Conservation (phyloP, 2,113 vertebrate species). For the Grallaria varia region DNA sequence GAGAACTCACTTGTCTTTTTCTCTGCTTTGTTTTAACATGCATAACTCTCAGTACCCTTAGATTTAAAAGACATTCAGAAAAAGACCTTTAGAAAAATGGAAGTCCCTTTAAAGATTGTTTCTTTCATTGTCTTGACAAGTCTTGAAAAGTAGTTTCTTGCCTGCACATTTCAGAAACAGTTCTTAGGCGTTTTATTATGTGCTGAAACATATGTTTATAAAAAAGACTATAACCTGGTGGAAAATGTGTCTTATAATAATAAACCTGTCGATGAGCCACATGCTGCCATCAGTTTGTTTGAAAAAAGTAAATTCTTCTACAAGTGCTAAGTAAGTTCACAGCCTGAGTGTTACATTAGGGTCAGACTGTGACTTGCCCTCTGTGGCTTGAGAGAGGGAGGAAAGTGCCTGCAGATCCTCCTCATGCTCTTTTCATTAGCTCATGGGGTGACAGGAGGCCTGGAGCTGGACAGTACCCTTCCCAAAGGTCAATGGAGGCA, state of each 20-base stretch:
- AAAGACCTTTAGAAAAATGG: slow-evolving; percentile 31
- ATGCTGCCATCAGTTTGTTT: slow-evolving; percentile 40
- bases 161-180: slow-evolving; percentile 40
- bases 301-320: slow-evolving; percentile 41
- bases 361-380: slow-evolving; percentile 26
- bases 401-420: neutral
- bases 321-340: slow-evolving; percentile 58
- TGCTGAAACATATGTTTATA: slow-evolving; percentile 56
- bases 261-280: slow-evolving; percentile 61
- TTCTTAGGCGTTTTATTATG: slow-evolving; percentile 40
- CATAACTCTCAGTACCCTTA: neutral
- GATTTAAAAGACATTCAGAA: slow-evolving; percentile 34
- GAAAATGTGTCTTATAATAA: slow-evolving; percentile 65
- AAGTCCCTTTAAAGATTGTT: slow-evolving; percentile 34
- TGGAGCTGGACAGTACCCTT: neutral
- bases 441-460: fast-evolving
- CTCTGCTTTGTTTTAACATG: neutral
- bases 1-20: neutral
- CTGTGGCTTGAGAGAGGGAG: neutral
- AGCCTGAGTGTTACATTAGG: slow-evolving; percentile 42
- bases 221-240: slow-evolving; percentile 47
- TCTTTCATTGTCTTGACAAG: slow-evolving; percentile 63
- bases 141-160: slow-evolving; percentile 50
- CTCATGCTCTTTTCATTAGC: neutral
- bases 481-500: neutral